Conservation (phyloP, 2,888 invertebrate genomes). For the Andrena flavipes region DNA sequence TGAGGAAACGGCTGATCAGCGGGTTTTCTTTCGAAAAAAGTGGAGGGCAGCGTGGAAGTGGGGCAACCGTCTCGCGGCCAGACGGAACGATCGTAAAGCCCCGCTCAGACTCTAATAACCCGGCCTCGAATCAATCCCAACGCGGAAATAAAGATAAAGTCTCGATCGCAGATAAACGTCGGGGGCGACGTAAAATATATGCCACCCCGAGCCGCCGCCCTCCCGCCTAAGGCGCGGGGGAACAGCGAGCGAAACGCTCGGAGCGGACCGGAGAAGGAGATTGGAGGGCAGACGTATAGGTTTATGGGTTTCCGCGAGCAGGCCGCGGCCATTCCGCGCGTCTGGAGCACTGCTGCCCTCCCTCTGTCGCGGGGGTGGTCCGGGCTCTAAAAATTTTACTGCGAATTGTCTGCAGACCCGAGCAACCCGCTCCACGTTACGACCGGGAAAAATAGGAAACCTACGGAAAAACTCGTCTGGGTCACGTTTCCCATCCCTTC, state of each 20-base stretch:
- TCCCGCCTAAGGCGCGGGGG: slow-evolving; percentile 18
- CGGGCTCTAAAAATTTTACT: slow-evolving; percentile 84
- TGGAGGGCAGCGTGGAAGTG: background rate
- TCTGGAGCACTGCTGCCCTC: slow-evolving; percentile 77
- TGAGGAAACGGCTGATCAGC: background rate
- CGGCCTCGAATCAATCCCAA: slow-evolving; percentile 57
- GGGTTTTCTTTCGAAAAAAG: background rate
- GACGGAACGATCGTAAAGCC: slow-evolving; percentile 52
- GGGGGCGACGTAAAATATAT: slow-evolving; percentile 58
- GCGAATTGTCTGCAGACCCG: slow-evolving; percentile 84
- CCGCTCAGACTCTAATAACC: slow-evolving; percentile 52
- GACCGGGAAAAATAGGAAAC: slow-evolving; percentile 83
- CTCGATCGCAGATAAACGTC: slow-evolving; percentile 64
- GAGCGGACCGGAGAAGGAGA: slow-evolving; percentile 59
- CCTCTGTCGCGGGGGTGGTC: slow-evolving; percentile 66
- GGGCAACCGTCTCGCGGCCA: slow-evolving; percentile 10
- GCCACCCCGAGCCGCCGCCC: background rate
- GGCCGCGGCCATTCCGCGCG: slow-evolving; percentile 78
- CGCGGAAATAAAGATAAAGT: slow-evolving; percentile 63
- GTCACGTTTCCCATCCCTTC: slow-evolving; percentile 74
- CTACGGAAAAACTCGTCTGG: slow-evolving; percentile 83
- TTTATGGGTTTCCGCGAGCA: slow-evolving; percentile 83
- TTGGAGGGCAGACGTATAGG: slow-evolving; percentile 77
- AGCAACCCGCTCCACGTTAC: slow-evolving; percentile 79
- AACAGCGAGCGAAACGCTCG: slow-evolving; percentile 43